Evolutionary conservation across 2,797 vertebrate species (phyloP).

Genomic region (Mus minutoides): DNA sequence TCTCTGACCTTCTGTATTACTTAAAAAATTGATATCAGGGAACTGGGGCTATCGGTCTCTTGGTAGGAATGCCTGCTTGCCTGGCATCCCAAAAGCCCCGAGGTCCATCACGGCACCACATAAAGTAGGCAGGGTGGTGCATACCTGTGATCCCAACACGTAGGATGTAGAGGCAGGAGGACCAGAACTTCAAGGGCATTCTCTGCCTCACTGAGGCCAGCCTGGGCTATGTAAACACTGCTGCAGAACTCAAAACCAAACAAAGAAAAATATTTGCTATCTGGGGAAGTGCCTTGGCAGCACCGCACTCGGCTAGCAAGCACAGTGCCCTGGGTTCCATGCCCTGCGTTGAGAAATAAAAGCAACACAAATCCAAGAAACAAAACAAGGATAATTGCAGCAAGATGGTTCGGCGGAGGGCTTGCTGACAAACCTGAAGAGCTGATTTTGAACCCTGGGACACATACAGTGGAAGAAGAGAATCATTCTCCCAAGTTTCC

Average conservation of each 20-base stretch:
- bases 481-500: neutral
- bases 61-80: neutral
- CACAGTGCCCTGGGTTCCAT: neutral
- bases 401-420: neutral
- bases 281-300: neutral
- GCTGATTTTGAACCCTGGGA: neutral
- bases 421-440: neutral
- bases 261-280: neutral
- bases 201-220: neutral
- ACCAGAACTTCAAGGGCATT: neutral
- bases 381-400: neutral
- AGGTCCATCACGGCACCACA: neutral
- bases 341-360: neutral
- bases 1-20: neutral
- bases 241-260: neutral
- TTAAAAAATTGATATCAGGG: neutral
- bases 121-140: neutral
- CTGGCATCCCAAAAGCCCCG: neutral
- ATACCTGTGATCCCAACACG: neutral
- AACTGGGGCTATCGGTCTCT: neutral
- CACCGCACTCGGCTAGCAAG: too few relatives aligned
- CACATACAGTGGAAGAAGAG: neutral
- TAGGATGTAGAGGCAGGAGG: neutral
- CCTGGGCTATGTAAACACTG: neutral
- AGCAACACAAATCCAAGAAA: neutral